A percentile compares a stretch with the other conserved stretches of the same genome.
Conservation (phyloP, 2,797 vertebrate species). For the Darevskia nairensis region DNA sequence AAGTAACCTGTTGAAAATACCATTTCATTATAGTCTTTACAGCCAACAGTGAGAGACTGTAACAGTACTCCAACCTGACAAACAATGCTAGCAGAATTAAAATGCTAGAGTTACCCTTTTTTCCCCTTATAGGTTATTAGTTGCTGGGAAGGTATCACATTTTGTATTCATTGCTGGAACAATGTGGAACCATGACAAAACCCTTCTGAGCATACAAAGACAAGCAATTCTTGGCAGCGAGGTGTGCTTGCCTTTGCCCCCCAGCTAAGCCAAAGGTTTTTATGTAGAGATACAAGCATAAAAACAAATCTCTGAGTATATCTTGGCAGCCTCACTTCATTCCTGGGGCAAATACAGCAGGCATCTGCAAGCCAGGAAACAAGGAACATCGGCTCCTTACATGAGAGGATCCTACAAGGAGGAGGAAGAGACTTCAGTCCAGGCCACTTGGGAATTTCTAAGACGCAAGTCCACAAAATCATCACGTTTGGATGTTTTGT, state of each 20-base stretch:
- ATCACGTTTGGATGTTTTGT: slow-evolving; percentile 7
- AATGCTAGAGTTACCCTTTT: slow-evolving; percentile 68
- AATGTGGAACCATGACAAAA: slow-evolving; percentile 25
- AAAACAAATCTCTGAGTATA: slow-evolving; percentile 55
- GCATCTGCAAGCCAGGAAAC: slow-evolving; percentile 37
- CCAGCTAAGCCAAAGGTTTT: slow-evolving; percentile 43
- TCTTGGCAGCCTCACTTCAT: slow-evolving; percentile 62
- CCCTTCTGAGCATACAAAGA: slow-evolving; percentile 27
- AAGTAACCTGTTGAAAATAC: slow-evolving; percentile 44
- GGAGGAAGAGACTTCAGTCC: slow-evolving; percentile 28
- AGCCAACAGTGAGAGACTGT: slow-evolving; percentile 59
- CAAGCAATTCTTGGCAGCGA: slow-evolving; percentile 48
- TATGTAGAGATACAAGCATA: slow-evolving; percentile 55
- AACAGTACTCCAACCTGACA: slow-evolving; percentile 65
- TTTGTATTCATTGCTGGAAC: slow-evolving; percentile 41
- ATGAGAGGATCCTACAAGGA: slow-evolving; percentile 9
- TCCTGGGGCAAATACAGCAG: slow-evolving; percentile 50
- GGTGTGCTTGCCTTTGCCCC: slow-evolving; percentile 46
- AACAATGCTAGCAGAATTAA: slow-evolving; percentile 61
- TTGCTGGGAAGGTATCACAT: slow-evolving; percentile 50
- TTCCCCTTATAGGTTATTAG: slow-evolving; percentile 35
- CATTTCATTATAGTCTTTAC: slow-evolving; percentile 67
- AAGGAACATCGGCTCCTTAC: slow-evolving; percentile 38
- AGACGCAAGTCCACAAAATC: slow-evolving; percentile 36
- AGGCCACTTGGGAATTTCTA: slow-evolving; percentile 24